phyloP scores from a whole-genome alignment of 2,797 vertebrate genomes.

The Crypturellus tataupa region DNA sequence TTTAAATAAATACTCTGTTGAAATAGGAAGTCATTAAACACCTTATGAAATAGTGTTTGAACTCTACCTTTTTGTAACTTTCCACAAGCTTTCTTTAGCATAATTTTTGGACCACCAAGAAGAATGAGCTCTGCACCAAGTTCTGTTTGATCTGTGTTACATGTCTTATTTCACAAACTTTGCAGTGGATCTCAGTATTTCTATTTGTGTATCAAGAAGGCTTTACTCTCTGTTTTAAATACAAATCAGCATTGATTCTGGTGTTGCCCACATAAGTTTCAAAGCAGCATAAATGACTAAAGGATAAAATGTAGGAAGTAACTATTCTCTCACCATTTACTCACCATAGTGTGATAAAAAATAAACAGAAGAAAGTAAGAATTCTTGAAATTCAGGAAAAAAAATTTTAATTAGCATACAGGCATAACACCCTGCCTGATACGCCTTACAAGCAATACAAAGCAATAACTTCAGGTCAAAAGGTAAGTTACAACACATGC shows the following conservation, averaged over 20 bases:
- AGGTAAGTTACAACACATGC: slow-evolving; percentile 66
- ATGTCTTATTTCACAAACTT: background rate
- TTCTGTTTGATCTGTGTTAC: background rate
- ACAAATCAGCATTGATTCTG: background rate
- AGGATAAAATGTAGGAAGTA: background rate
- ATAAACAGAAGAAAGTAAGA: background rate
- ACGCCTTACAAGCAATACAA: slow-evolving; percentile 63
- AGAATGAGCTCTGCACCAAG: background rate
- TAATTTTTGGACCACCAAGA: background rate
- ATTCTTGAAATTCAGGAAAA: slow-evolving; percentile 39
- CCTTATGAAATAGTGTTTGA: background rate
- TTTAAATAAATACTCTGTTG: background rate
- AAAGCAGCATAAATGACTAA: background rate
- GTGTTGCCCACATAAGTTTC: background rate
- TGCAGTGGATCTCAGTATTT: background rate
- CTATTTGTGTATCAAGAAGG: background rate
- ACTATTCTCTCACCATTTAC: background rate
- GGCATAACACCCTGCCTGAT: slow-evolving; percentile 53
- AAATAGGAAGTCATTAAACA: background rate
- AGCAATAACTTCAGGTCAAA: slow-evolving; percentile 61
- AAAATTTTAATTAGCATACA: slow-evolving; percentile 77
- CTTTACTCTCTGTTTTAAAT: background rate
- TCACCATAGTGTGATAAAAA: accelerated
- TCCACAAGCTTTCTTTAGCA: background rate
- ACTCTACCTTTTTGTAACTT: background rate